A percentile compares a stretch with the other conserved stretches of the same genome.
phyloP scores from a whole-genome alignment of 2,797 vertebrate genomes.

The Glossophaga mutica region DNA sequence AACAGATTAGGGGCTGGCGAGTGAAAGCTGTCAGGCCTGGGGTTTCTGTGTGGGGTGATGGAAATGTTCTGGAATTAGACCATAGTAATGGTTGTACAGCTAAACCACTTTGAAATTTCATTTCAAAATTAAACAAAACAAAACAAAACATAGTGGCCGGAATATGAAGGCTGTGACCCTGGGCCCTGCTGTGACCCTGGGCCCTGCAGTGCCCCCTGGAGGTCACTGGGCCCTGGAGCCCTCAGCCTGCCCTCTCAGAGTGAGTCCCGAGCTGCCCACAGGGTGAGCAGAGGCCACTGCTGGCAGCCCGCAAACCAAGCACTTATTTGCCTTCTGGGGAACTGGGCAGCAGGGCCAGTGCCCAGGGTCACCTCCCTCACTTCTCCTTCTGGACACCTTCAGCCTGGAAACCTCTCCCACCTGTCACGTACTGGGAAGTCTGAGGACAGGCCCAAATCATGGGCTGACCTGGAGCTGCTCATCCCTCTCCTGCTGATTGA shows the following conservation, averaged over 20 bases:
- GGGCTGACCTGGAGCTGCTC: neutral
- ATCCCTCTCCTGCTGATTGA: neutral
- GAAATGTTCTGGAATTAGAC: neutral
- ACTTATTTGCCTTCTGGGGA: neutral
- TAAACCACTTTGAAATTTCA: neutral
- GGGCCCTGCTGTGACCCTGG: rapidly evolving
- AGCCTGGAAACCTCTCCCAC: neutral
- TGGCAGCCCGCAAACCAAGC: neutral
- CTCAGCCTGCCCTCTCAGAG: neutral
- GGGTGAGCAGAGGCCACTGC: neutral
- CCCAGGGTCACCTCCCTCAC: neutral
- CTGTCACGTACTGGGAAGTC: neutral
- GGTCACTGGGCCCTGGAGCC: neutral
- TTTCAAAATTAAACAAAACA: neutral
- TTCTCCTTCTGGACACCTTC: neutral
- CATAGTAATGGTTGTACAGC: neutral
- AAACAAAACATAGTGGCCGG: no score
- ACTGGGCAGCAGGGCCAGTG: neutral
- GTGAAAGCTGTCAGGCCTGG: neutral
- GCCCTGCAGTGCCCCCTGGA: rapidly evolving
- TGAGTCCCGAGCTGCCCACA: no score
- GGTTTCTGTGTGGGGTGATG: neutral
- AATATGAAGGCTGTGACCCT: neutral
- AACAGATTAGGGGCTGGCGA: neutral
- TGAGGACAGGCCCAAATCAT: neutral